Percentiles rank a stretch among this genome's conserved stretches.
Evolutionary conservation across 1,140 invertebrate genomes (phyloP).

Genomic region (Coelopa frigida): DNA sequence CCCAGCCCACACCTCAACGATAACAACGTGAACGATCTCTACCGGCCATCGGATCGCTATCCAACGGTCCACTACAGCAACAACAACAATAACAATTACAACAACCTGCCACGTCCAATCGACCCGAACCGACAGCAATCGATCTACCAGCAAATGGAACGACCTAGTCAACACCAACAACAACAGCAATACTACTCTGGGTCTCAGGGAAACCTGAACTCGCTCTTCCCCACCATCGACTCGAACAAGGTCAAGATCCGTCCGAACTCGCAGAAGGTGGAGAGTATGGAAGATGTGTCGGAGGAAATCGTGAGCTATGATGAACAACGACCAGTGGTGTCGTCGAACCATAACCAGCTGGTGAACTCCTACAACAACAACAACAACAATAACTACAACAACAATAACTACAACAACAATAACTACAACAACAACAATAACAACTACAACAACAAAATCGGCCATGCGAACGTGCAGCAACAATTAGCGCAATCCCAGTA

Average conservation of each 20-base stretch:
- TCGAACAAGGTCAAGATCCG: conserved; percentile 29
- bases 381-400: background rate
- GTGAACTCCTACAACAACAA: no score
- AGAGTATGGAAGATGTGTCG: conserved; percentile 35
- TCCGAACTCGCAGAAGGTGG: conserved; percentile 40
- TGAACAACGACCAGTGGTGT: no score
- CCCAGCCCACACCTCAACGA: conserved; percentile 37
- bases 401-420: conserved; percentile 10
- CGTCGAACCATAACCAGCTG: no score
- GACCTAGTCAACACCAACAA: no score
- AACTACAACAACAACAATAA: no score
- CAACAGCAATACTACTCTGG: background rate
- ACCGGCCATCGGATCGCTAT: conserved; percentile 31
- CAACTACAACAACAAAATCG: conserved; percentile 1
- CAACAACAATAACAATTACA: conserved; percentile 10
- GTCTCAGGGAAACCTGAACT: background rate
- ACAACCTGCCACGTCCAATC: conserved; percentile 26
- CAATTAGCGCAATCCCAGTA: background rate
- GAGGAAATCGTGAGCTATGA: conserved; percentile 27
- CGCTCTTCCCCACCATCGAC: conserved; percentile 25
- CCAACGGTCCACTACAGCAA: conserved; percentile 12
- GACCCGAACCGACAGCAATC: conserved; percentile 2
- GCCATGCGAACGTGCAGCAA: conserved; percentile 20
- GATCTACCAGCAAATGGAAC: background rate
- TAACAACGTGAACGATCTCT: conserved; percentile 32